A percentile compares a stretch with the other conserved stretches of the same genome.
Conservation (phyloP, 2,797 vertebrate species). For the Aeoliscus strigatus region DNA sequence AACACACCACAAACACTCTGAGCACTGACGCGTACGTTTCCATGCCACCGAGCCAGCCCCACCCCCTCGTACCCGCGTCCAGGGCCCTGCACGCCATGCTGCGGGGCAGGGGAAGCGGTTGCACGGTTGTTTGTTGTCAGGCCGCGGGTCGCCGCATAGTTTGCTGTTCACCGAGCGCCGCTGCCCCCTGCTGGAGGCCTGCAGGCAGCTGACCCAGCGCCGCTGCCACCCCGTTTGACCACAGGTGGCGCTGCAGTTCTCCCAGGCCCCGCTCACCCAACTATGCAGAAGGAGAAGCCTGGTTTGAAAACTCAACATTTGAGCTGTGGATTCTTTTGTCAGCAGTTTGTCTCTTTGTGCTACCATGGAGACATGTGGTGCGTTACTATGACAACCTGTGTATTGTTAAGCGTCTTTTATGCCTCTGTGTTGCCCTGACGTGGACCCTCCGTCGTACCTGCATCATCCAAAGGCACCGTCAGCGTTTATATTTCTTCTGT, state of each 20-base stretch:
- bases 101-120: conserved; percentile 86
- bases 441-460: too few species aligned
- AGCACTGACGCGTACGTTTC: background rate
- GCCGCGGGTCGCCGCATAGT: conserved; percentile 82
- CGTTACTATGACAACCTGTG: background rate
- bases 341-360: too few species aligned
- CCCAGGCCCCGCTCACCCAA: conserved; percentile 90
- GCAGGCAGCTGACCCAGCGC: conserved; percentile 85
- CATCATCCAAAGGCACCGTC: too few species aligned
- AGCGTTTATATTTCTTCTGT: too few species aligned
- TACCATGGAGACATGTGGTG: background rate
- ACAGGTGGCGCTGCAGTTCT: conserved; percentile 87
- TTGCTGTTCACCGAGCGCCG: conserved; percentile 83
- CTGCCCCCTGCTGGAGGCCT: conserved; percentile 74
- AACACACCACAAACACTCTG: background rate
- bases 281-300: conserved; percentile 57
- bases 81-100: conserved; percentile 83
- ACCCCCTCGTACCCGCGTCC: conserved; percentile 80
- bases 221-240: conserved; percentile 85
- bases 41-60: background rate
- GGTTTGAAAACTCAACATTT: background rate
- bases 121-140: conserved; percentile 83
- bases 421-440: too few species aligned
- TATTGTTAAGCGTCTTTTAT: too few species aligned
- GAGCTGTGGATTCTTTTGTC: too few species aligned